Conservation (phyloP, 35 echinoderm and acorn worm genomes). For the Heliocidaris tuberculata region DNA sequence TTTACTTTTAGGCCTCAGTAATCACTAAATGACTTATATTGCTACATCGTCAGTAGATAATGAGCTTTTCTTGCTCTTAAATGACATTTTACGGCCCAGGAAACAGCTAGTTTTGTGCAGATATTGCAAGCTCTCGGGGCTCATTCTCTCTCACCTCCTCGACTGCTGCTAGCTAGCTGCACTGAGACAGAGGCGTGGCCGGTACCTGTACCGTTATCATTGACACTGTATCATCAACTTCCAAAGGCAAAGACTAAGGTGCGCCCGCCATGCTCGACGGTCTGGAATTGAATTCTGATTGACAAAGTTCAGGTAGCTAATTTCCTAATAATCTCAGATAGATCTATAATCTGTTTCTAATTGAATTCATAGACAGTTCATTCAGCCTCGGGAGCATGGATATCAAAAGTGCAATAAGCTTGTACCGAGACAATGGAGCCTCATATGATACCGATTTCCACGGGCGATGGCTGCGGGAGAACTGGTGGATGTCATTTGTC, state of each 20-base stretch:
- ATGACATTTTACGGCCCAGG: no score
- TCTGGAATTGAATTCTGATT: neutral
- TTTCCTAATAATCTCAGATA: neutral
- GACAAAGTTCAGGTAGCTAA: neutral
- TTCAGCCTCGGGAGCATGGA: neutral
- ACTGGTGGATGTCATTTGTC: constrained; percentile 57
- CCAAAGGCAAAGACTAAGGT: neutral
- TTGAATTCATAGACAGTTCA: neutral
- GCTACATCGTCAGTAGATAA: no score
- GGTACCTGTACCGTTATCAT: no score
- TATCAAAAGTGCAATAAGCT: neutral
- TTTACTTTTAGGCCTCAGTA: no score
- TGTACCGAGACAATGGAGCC: neutral
- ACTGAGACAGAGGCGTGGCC: neutral
- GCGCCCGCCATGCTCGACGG: neutral
- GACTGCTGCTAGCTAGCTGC: no score
- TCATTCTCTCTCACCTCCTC: no score
- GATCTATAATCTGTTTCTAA: neutral
- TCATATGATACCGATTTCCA: neutral
- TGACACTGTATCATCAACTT: no score
- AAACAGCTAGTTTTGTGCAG: no score
- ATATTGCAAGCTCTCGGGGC: no score
- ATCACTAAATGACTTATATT: no score
- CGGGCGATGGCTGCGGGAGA: constrained; percentile 42
- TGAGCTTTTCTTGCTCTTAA: no score